A percentile compares a stretch with the other conserved stretches of the same genome.
phyloP scores from a whole-genome alignment of 2,113 vertebrate genomes.

The Daboia siamensis region DNA sequence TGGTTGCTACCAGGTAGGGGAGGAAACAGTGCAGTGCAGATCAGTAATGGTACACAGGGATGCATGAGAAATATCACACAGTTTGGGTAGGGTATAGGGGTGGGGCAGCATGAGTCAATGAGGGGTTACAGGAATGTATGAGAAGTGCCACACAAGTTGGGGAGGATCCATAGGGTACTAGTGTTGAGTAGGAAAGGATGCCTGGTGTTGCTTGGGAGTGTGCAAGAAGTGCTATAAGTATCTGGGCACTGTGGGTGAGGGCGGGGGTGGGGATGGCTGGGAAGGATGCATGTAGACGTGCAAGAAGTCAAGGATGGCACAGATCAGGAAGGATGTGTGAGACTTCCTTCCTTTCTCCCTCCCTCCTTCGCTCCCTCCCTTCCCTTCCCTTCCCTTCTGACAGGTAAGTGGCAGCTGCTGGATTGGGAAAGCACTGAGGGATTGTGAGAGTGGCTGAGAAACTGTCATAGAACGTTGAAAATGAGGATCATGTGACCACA shows the following conservation, averaged over 20 bases:
- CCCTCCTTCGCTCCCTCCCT: accelerated
- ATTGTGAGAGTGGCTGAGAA: no score
- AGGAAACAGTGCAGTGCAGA: not conserved
- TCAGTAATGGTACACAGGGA: not conserved
- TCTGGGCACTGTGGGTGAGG: not conserved
- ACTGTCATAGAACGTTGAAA: no score
- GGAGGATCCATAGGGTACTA: not conserved
- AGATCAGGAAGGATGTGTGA: not conserved
- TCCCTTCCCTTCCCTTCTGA: no score
- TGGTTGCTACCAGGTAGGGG: not conserved
- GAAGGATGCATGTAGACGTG: not conserved
- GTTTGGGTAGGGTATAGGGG: not conserved
- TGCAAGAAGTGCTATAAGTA: not conserved
- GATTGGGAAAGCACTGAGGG: no score
- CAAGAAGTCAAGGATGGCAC: not conserved
- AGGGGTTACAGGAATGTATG: not conserved
- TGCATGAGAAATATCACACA: not conserved
- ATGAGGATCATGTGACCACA: no score
- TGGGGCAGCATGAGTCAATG: not conserved
- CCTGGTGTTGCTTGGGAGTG: not conserved
- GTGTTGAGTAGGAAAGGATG: not conserved
- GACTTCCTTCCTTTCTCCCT: no score
- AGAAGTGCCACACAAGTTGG: not conserved
- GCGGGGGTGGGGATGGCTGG: not conserved
- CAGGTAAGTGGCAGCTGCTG: no score